These are phyloP conservation scores for Pimpla rufipes DNA, from an alignment of 2,888 invertebrate genomes.

Conservation along the genomic window DNA sequence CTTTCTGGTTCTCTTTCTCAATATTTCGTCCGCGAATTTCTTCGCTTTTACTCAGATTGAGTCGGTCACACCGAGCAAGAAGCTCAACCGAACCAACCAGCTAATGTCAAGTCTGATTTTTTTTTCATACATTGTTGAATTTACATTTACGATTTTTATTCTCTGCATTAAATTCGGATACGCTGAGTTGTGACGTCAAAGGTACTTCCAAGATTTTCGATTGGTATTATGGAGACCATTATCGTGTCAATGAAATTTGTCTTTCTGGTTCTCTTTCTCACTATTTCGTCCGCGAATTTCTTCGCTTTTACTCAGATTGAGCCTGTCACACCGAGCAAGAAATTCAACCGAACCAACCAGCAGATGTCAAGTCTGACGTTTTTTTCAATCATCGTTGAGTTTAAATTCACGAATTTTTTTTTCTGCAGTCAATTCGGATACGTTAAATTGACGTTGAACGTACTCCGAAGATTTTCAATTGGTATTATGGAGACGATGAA, in stretches of 20 bases:
- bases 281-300: not conserved
- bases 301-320: constrained; percentile 9
- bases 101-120: not conserved
- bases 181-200: not conserved
- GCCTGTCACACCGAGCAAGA: constrained; percentile 1
- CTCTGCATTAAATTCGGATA: too few species aligned
- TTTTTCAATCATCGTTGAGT: too few species aligned
- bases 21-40: not conserved
- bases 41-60: constrained; percentile 9
- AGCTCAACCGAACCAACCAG: not conserved
- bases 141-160: too few species aligned
- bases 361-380: too few species aligned
- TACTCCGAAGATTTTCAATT: constrained; percentile 43
- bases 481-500: constrained; percentile 50
- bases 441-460: not conserved
- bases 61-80: not conserved
- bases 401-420: too few species aligned
- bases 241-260: constrained; percentile 41
- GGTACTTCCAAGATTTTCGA: constrained; percentile 34
- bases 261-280: constrained; percentile 30
- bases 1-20: constrained; percentile 30
- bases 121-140: too few species aligned
- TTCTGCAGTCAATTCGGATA: too few species aligned
- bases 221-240: constrained; percentile 53
- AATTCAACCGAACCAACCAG: not conserved